A percentile compares a stretch with the other conserved stretches of the same genome.
phyloP scores from a whole-genome alignment of 2,797 vertebrate genomes.

The Spea hammondii region DNA sequence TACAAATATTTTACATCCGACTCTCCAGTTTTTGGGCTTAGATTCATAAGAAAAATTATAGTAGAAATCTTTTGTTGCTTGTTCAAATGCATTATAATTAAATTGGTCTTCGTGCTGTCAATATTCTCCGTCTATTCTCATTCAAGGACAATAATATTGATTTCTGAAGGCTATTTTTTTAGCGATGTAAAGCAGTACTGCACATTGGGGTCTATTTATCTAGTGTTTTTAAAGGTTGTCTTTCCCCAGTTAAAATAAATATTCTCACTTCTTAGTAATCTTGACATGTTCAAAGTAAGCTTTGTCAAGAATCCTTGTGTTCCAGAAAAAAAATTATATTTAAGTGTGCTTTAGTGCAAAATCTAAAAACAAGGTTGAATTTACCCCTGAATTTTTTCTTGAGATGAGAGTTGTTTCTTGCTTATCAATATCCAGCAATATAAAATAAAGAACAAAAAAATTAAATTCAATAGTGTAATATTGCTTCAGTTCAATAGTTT shows the following conservation, averaged over 20 bases:
- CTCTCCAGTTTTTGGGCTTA: conserved; percentile 75
- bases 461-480: too few relatives aligned
- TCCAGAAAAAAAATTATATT: too few relatives aligned
- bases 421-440: too few relatives aligned
- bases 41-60: conserved; percentile 51
- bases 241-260: neutral
- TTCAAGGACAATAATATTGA: conserved; percentile 72
- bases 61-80: conserved; percentile 51
- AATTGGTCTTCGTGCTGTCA: conserved; percentile 64
- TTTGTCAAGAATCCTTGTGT: neutral
- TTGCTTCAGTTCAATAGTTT: too few relatives aligned
- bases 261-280: neutral
- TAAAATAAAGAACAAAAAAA: too few relatives aligned
- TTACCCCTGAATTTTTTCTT: too few relatives aligned
- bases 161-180: conserved; percentile 45
- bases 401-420: too few relatives aligned
- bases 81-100: conserved; percentile 77
- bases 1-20: conserved; percentile 87
- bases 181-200: conserved; percentile 31
- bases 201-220: conserved; percentile 29
- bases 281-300: neutral
- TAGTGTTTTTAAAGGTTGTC: conserved; percentile 3
- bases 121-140: conserved; percentile 57
- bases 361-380: too few relatives aligned
- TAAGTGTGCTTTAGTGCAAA: too few relatives aligned